phyloP scores from a whole-genome alignment of 1,140 invertebrate genomes.

The Formica selysi region DNA sequence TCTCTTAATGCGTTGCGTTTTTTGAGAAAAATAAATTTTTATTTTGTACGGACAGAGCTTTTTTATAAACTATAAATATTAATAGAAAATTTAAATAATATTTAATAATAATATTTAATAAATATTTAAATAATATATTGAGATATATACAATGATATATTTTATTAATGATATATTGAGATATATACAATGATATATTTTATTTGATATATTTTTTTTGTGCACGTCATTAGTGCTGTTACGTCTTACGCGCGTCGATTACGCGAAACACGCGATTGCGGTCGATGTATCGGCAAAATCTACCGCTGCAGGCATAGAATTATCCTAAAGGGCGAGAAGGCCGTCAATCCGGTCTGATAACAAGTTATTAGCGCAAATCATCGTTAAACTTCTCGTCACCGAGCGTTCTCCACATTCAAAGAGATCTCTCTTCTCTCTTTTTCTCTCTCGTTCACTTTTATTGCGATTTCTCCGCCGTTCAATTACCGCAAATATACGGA shows the following conservation, averaged over 20 bases:
- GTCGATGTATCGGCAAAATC: slow-evolving; percentile 3
- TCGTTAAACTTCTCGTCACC: slow-evolving; percentile 32
- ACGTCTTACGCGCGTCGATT: slow-evolving; percentile 4
- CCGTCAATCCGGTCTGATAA: slow-evolving; percentile 35
- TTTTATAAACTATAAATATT: neutral
- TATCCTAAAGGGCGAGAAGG: slow-evolving; percentile 15
- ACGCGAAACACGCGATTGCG: neutral
- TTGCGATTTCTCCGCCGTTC: slow-evolving; percentile 42
- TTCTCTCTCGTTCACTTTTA: neutral
- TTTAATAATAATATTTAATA: too few species aligned
- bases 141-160: neutral
- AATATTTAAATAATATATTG: too few species aligned
- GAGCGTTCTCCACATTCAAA: neutral
- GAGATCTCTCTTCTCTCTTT: neutral
- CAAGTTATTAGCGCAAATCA: slow-evolving; percentile 36
- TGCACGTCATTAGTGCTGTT: slow-evolving; percentile 29
- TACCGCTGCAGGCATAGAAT: slow-evolving; percentile 17
- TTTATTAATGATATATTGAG: too few species aligned
- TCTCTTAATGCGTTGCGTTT: neutral
- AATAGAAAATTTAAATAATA: neutral
- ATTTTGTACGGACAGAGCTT: neutral
- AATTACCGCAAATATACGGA: slow-evolving; percentile 68
- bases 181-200: neutral
- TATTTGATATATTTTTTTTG: too few species aligned
- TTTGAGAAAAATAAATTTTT: neutral